Conservation (phyloP, 2,797 vertebrate species). For the Chaetophractus vellerosus region DNA sequence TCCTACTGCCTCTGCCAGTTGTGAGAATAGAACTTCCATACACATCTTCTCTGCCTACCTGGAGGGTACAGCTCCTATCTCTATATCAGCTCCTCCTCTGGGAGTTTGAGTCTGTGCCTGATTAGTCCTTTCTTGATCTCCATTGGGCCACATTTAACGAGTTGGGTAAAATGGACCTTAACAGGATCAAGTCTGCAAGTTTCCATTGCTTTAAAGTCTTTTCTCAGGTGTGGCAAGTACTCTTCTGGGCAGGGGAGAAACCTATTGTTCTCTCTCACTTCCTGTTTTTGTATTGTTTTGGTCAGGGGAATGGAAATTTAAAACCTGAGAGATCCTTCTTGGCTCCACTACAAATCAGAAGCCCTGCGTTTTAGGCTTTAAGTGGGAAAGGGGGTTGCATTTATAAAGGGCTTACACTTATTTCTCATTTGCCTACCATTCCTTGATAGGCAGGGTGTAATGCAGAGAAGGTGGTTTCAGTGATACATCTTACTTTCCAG, state of each 20-base stretch:
- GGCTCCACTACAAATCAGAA: not conserved
- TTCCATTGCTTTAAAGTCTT: not conserved
- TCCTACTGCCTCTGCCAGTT: not conserved
- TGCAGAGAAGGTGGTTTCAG: not conserved
- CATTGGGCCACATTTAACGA: not conserved
- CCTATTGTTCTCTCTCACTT: not conserved
- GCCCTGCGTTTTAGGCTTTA: not conserved
- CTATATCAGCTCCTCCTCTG: not conserved
- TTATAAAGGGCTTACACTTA: not conserved
- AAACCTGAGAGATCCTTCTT: not conserved
- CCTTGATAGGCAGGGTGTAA: not conserved
- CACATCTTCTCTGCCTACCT: not conserved
- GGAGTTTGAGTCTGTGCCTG: not conserved
- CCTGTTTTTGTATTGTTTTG: not conserved
- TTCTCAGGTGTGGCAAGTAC: not conserved
- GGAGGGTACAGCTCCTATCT: not conserved
- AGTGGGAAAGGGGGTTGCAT: not conserved
- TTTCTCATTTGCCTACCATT: not conserved
- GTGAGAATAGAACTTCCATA: constrained; percentile 2
- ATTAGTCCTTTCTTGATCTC: not conserved
- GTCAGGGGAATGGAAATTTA: not conserved
- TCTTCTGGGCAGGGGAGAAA: not conserved
- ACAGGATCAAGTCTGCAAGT: not conserved
- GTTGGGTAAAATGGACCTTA: not conserved
- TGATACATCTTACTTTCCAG: not conserved